Conservation (phyloP, 2,113 vertebrate genomes). For the Centropus bengalensis region DNA sequence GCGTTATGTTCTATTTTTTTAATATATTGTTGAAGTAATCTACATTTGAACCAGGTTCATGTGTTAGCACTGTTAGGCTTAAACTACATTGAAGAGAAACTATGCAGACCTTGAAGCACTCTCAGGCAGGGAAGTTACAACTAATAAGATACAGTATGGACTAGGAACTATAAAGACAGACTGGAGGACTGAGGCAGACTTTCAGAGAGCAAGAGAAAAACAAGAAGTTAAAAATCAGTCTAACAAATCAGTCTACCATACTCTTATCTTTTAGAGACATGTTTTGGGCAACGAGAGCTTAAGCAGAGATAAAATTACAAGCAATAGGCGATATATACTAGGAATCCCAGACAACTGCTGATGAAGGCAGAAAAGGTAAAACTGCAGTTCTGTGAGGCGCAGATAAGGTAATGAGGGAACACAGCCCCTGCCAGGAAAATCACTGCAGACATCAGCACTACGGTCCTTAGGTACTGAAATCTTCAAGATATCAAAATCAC, state of each 20-base stretch:
- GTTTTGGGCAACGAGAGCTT: constrained; percentile 29
- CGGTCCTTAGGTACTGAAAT: neutral
- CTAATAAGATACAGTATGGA: neutral
- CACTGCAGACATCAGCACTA: neutral
- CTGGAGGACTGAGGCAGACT: neutral
- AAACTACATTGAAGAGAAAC: neutral
- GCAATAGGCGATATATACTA: constrained; percentile 16
- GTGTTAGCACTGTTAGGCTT: neutral
- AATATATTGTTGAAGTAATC: neutral
- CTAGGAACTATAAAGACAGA: neutral
- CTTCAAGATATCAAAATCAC: neutral
- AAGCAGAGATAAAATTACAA: constrained; percentile 30
- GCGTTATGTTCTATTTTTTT: neutral
- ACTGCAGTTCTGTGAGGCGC: neutral
- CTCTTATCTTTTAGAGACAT: constrained; percentile 23
- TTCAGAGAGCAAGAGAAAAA: neutral
- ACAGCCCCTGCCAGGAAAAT: neutral
- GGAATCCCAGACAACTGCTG: constrained; percentile 12
- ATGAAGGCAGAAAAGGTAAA: constrained; percentile 43
- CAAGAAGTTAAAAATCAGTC: constrained; percentile 19
- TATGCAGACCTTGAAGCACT: neutral
- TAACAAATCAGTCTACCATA: neutral
- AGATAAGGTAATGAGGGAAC: constrained; percentile 11
- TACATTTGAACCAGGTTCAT: neutral
- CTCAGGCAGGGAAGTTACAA: neutral